Conservation (phyloP, 2,113 vertebrate genomes). For the Scomber japonicus region DNA sequence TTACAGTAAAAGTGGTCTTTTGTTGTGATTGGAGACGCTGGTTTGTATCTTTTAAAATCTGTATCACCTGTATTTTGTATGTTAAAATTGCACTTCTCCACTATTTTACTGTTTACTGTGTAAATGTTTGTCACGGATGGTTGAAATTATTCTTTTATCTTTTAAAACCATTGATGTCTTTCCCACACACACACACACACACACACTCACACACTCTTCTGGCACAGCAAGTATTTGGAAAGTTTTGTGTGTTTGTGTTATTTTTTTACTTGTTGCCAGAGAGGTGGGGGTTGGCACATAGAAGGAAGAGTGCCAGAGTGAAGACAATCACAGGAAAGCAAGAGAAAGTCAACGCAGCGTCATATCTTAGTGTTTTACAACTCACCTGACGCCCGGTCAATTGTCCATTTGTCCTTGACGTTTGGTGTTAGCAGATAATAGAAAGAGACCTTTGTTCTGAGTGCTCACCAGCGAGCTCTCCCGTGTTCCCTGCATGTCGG, state of each 20-base stretch:
- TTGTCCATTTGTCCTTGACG: neutral
- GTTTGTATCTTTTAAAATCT: neutral
- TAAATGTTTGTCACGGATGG: neutral
- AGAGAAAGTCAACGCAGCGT: neutral
- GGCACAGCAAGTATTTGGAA: constrained; percentile 2
- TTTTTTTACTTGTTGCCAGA: neutral
- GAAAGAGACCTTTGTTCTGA: too few species aligned
- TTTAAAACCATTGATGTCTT: too few species aligned
- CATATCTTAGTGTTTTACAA: constrained; percentile 11
- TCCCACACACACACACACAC: too few species aligned
- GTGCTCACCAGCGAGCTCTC: neutral
- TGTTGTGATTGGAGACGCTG: neutral
- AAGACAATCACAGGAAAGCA: constrained; percentile 58
- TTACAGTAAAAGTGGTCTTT: neutral
- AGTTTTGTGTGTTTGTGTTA: neutral
- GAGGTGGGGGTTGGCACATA: constrained; percentile 21
- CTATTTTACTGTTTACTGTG: neutral
- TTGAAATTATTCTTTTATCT: neutral
- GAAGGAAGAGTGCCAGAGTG: constrained; percentile 13
- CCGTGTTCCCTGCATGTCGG: constrained; percentile 2
- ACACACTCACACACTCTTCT: neutral
- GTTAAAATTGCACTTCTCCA: too few species aligned
- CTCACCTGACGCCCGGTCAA: constrained; percentile 3
- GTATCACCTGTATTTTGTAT: neutral
- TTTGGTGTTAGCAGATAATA: too few species aligned